Evolutionary conservation across 1,140 invertebrate genomes (phyloP).

Genomic region (Phortica variegata): DNA sequence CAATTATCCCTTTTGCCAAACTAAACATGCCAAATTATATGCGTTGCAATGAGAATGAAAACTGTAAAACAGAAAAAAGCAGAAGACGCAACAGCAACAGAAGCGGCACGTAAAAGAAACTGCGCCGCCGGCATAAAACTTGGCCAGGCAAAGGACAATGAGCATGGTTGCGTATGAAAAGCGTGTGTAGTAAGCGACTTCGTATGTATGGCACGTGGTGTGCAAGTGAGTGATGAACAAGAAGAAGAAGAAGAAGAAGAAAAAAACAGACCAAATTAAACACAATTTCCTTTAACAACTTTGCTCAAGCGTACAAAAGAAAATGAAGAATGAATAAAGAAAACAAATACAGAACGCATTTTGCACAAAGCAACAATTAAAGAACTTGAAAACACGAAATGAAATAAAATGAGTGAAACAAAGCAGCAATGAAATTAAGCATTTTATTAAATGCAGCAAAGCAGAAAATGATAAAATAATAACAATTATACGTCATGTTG

Average conservation of each 20-base stretch:
- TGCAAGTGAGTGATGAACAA: no score
- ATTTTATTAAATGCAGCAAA: conserved; percentile 35
- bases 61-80: conserved; percentile 33
- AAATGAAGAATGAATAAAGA: conserved; percentile 1
- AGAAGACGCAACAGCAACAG: conserved; percentile 14
- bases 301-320: conserved; percentile 22
- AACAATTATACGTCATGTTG: conserved; percentile 15
- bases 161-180: no score
- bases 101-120: background rate
- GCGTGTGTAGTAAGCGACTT: no score
- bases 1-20: conserved; percentile 38
- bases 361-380: no score
- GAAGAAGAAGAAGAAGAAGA: no score
- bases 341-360: no score
- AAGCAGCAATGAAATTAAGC: conserved; percentile 38
- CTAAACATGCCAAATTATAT: conserved; percentile 21
- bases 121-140: no score
- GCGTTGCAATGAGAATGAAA: conserved; percentile 23
- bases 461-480: conserved; percentile 47
- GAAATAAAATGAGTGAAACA: conserved; percentile 32
- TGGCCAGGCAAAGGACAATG: no score
- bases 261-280: no score
- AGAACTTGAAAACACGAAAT: no score
- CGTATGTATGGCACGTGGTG: no score
- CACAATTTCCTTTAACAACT: conserved; percentile 15